Evolutionary conservation across 2,888 invertebrate genomes (phyloP), one percentile per base, ranked within the genome.

Genomic region (Lissocephala sabroskyi): DNA sequence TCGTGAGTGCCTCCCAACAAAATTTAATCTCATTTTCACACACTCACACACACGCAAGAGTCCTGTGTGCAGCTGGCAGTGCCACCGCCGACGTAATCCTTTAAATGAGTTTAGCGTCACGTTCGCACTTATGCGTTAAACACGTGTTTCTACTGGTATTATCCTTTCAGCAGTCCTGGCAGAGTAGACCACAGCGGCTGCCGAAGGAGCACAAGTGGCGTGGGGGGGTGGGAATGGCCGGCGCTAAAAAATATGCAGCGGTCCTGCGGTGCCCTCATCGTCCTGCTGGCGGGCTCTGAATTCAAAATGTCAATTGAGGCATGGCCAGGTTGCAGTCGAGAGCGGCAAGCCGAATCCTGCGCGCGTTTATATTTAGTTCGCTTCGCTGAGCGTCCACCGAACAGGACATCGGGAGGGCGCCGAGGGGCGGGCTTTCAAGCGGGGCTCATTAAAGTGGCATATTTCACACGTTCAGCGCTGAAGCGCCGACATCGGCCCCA

Each of bases 281-380:
- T 16, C 6, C 10, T 19, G 23, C 79, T n/a, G 76, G 19, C 11
- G 37, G 11, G 6, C 32, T 14, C 41, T 30, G 14, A 71, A 73
- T 79, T 70, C 79, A 73, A 79, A 79, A 75, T 79, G 79, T 78
- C 79, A 79, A 74, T 74, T 79, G 76, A 79, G 71, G 65, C 77
- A 68, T 67, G 42, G 73, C 56, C 56, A n/a, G n/a, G n/a, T n/a
- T n/a, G n/a, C n/a, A n/a, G n/a, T n/a, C n/a, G n/a, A n/a, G n/a
- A n/a, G n/a, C n/a, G n/a, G n/a, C n/a, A n/a, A n/a, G n/a, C n/a
- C n/a, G n/a, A n/a, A n/a, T n/a, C n/a, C n/a, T n/a, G n/a, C n/a
- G n/a, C n/a, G n/a, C n/a, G n/a, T n/a, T n/a, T 7, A 10, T 13
- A 13, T 3, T 32, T 32, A 7, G 2, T 13, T 32, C 1, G 11